A percentile compares a stretch with the other conserved stretches of the same genome.
These are phyloP conservation scores for Tiliacea aurago DNA, from an alignment of 2,888 invertebrate genomes.

Conservation along the genomic window DNA sequence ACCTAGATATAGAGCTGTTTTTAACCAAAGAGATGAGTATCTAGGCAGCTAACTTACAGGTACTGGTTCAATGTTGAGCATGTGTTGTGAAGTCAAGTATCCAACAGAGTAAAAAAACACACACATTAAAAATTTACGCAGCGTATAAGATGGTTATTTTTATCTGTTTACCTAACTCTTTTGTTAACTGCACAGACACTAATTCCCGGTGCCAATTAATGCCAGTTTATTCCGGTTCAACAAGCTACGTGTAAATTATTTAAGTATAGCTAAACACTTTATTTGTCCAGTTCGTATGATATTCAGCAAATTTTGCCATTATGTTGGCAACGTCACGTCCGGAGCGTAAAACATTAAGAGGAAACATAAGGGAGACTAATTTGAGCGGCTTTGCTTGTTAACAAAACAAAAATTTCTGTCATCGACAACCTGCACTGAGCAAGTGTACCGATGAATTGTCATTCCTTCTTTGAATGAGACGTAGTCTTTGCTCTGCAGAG, in stretches of 20 bases:
- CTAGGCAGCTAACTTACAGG: not conserved
- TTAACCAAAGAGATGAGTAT: not conserved
- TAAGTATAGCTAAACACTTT: slow-evolving; percentile 26
- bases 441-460: not conserved
- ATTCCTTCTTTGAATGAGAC: not conserved
- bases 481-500: not conserved
- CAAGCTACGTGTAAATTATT: slow-evolving; percentile 16
- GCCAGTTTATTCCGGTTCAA: not conserved
- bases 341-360: slow-evolving; percentile 15
- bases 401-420: not conserved
- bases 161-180: not conserved
- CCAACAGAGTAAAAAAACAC: not conserved
- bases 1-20: not conserved
- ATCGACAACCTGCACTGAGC: not conserved
- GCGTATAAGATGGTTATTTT: too few relatives aligned
- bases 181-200: not conserved
- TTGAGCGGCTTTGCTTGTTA: not conserved
- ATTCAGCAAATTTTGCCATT: slow-evolving; percentile 28
- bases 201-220: not conserved
- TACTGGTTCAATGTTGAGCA: not conserved
- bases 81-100: not conserved
- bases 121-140: too few relatives aligned
- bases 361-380: slow-evolving; percentile 9
- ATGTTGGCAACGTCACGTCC: slow-evolving; percentile 25
- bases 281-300: slow-evolving; percentile 31